Base-by-base conservation (phyloP, 2,113 vertebrate species). In the Scalopus aquaticus region DNA sequence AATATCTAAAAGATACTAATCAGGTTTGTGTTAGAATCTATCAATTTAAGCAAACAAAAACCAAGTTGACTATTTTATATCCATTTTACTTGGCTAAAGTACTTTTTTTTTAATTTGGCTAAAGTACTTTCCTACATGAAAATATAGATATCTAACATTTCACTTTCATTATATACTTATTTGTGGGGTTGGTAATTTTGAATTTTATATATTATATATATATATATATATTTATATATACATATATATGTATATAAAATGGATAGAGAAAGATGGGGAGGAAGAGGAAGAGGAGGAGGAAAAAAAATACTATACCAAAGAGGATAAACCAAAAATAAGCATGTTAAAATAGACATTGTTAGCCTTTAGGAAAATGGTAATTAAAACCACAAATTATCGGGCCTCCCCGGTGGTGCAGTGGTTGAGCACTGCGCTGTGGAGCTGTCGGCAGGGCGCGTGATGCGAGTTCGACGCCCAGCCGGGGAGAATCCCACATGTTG, bases 41-140 rank as follows among this genome's bases (percentile, higher is more conserved):
- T 49, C 79, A 16, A 16, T 65, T 90, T 94, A 87, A 67, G 28
- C 32, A 74, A 28, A 72, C 56, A 86, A 88, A 82, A 91, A 60
- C 13, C 6, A 60, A 82, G 28, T 42, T 91, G 80, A 62, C 1
- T 7, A 69, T 81, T 83, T 88, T 70, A 51, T 9, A 84, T 62
- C 17, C 3, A 51, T 54, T 72, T 78, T 62, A 83, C 2, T 70
- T 84, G 20, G 70, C 35, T 6, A n/a, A n/a, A n/a, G n/a, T n/a
- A n/a, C n/a, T n/a, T n/a, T n/a, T n/a, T n/a, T n/a, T n/a, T n/a
- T n/a, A n/a, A n/a, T n/a, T n/a, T n/a, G n/a, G n/a, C n/a, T n/a
- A n/a, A n/a, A n/a, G n/a, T n/a, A n/a, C n/a, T n/a, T n/a, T n/a
- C n/a, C n/a, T n/a, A n/a, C 49, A 67, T 73, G 35, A 51, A 82